Base-by-base conservation (phyloP, 2,888 invertebrate species). In the Peribatodes rhomboidaria region DNA sequence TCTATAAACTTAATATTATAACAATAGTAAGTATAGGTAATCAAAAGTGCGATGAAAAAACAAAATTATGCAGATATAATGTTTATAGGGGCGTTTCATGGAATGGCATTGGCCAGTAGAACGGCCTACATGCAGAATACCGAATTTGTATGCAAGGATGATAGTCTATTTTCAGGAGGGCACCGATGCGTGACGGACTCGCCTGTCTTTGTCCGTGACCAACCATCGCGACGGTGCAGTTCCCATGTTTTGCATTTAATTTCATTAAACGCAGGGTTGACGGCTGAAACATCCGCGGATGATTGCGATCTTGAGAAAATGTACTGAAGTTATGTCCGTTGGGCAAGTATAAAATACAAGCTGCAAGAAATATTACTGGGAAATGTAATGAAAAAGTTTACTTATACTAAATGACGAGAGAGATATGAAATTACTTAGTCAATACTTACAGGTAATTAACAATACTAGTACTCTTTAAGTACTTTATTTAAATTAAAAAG, bases 181-280 rank as follows among this genome's bases (percentile, higher is more conserved):
- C 88, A 90, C 70, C 85, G 85, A 82, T 81, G 88, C 92, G 88
- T 68, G 77, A 78, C 87, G 78, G 89, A 82, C 91, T 88, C 89
- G 86, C 90, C 91, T 82, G 85, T 86, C 79, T 90, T 93, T 93
- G 92, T 93, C 79, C 78, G 83, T 87, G 88, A 85, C 84, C 87
- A 92, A 72, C 88, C 88, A 85, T 84, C 84, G 91, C 85, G 82
- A 88, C 90, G 82, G 74, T 85, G 86, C 86, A 86, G 79, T 85
- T 86, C 86, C 82, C 87, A 88, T 88, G 86, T 83, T 87, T 87
- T 84, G 85, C 87, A 87, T 86, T 80, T 79, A 85, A 85, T 85
- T 65, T 41, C 60, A 57, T 65, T 61, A 56, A 61, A 56, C 67
- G 65, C 67, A 68, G 69, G 62, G 59, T 59, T 65, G 68, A 60